These are phyloP conservation scores for Tenthredo livida DNA, from an alignment of 2,888 invertebrate genomes.

Conservation along the genomic window DNA sequence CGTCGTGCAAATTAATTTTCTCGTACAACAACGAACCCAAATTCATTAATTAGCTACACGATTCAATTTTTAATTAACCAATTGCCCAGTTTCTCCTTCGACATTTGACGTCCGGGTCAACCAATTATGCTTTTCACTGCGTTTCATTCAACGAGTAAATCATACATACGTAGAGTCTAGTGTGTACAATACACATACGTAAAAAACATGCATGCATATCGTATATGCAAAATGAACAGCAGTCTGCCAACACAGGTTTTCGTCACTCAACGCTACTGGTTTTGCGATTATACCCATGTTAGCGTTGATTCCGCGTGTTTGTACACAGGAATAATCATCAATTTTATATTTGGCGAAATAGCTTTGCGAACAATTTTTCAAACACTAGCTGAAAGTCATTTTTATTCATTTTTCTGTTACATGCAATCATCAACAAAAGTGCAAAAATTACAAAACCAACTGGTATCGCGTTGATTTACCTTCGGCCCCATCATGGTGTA, in stretches of 20 bases:
- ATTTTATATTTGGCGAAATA: background rate
- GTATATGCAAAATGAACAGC: conserved; percentile 20
- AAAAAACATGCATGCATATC: background rate
- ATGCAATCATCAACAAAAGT: background rate
- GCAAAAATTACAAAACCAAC: background rate
- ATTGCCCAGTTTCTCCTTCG: background rate
- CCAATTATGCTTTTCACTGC: conserved; percentile 33
- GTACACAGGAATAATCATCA: background rate
- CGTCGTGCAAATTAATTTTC: conserved; percentile 5
- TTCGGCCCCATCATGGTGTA: conserved; percentile 87
- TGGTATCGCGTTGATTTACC: conserved; percentile 67
- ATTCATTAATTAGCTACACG: conserved; percentile 21
- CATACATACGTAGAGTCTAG: background rate
- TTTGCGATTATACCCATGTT: background rate
- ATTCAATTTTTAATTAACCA: conserved; percentile 47
- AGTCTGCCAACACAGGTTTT: background rate
- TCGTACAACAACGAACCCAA: background rate
- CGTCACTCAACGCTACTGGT: background rate
- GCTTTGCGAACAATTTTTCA: background rate
- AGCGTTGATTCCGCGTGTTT: background rate
- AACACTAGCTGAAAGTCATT: background rate
- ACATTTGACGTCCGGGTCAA: conserved; percentile 18
- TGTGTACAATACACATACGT: background rate
- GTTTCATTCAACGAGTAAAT: conserved; percentile 32
- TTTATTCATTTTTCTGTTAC: background rate